These are phyloP conservation scores for Cydia strobilella DNA, from an alignment of 1,140 invertebrate genomes.

Conservation along the genomic window DNA sequence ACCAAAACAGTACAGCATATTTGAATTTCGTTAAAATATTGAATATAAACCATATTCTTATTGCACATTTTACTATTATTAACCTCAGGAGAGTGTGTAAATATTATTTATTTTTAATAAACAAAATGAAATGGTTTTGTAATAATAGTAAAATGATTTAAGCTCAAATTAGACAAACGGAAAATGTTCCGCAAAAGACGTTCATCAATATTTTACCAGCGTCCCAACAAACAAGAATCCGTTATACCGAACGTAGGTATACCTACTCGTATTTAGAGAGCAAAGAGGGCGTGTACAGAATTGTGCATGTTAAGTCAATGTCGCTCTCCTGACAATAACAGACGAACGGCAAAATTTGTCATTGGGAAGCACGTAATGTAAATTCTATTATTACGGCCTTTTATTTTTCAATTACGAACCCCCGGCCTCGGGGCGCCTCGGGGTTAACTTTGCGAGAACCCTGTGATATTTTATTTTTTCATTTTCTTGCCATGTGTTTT, in stretches of 20 bases:
- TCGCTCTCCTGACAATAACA: conserved; percentile 72
- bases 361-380: conserved; percentile 77
- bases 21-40: too few species aligned
- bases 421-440: conserved; percentile 62
- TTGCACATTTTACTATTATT: too few species aligned
- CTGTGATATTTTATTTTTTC: conserved; percentile 47
- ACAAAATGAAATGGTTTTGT: background rate
- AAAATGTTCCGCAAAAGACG: conserved; percentile 7
- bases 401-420: conserved; percentile 79
- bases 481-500: conserved; percentile 44
- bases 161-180: background rate
- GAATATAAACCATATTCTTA: too few species aligned
- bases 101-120: too few species aligned
- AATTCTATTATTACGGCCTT: conserved; percentile 79
- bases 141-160: background rate
- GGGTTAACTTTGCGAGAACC: conserved; percentile 65
- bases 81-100: too few species aligned
- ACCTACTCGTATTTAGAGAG: conserved; percentile 15
- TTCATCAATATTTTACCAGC: conserved; percentile 22
- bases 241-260: conserved; percentile 25
- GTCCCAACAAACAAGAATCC: conserved; percentile 27
- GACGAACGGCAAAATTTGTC: conserved; percentile 72
- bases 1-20: too few species aligned
- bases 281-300: conserved; percentile 39
- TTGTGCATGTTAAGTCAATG: conserved; percentile 52